Base-by-base conservation (phyloP, 2,888 invertebrate species). In the Stenotaenia linearis region DNA sequence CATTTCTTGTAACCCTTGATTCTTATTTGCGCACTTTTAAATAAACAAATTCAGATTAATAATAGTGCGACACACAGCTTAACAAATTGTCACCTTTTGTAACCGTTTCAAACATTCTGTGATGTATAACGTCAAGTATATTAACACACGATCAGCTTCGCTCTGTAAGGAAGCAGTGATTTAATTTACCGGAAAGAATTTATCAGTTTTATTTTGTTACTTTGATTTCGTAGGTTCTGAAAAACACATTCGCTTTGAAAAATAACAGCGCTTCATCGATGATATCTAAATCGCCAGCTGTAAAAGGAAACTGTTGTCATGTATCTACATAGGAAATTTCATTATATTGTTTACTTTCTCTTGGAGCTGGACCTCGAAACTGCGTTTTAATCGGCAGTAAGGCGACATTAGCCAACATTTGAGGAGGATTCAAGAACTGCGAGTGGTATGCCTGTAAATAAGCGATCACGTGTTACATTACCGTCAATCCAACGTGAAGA, bases 161-260 rank as follows among this genome's bases (percentile, higher is more conserved):
- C 95, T 97, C 95, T 97, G 21, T 32, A 56, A 15, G n/a, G 30
- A 28, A 25, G 21, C 7, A 30, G n/a, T n/a, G 9, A 61, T 78
- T 23, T 15, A n/a, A 30, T 18, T 32, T n/a, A n/a, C n/a, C n/a
- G n/a, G n/a, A n/a, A n/a, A n/a, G n/a, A n/a, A n/a, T n/a, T n/a
- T n/a, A n/a, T n/a, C n/a, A n/a, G 23, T 15, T n/a, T 76, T 30
- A 45, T 77, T 79, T 78, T 81, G 83, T 83, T 87, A 95, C 96
- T 91, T 98, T 98, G 81, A 99, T 97, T 89, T 99, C 98, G 87
- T 98, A 99, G 40, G 97, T 98, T 83, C 98, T 91, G 87, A 99
- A 99, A 88, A 99, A 99, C 0, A 99, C 97, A 88, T 99, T 99
- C 0, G 99, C 98, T 88, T 97, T 98, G 87, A 99, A 99, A 87